These are phyloP conservation scores for Labia minor DNA, from an alignment of 2,888 invertebrate species.

Conservation along the genomic window DNA sequence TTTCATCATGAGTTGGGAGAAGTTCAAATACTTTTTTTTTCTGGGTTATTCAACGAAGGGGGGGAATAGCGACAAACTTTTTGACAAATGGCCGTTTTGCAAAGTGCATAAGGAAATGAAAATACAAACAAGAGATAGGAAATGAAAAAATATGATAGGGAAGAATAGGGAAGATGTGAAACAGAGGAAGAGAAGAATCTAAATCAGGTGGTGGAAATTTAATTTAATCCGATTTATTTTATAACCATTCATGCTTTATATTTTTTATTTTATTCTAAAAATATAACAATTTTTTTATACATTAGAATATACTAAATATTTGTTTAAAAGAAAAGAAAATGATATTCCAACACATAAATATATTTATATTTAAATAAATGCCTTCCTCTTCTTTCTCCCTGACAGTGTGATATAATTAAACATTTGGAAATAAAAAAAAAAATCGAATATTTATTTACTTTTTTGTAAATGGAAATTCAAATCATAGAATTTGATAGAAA, in stretches of 20 bases:
- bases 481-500: background rate
- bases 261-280: background rate
- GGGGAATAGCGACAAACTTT: background rate
- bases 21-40: background rate
- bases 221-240: no score
- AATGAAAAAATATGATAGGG: background rate
- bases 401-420: background rate
- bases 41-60: background rate
- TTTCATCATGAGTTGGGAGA: background rate
- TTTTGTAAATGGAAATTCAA: background rate
- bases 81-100: constrained; percentile 13
- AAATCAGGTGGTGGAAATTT: background rate
- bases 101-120: background rate
- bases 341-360: background rate
- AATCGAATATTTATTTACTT: background rate
- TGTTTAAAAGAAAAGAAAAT: background rate
- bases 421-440: background rate
- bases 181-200: background rate
- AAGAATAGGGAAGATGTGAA: no score
- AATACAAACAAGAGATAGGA: background rate
- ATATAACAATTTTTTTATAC: background rate
- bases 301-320: background rate
- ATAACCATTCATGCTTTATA: no score
- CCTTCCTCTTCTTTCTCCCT: background rate
- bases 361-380: background rate